Percentiles rank a stretch among this genome's conserved stretches.
Conservation (phyloP, 2,797 vertebrate species). For the Myoxocephalus aenaeus region DNA sequence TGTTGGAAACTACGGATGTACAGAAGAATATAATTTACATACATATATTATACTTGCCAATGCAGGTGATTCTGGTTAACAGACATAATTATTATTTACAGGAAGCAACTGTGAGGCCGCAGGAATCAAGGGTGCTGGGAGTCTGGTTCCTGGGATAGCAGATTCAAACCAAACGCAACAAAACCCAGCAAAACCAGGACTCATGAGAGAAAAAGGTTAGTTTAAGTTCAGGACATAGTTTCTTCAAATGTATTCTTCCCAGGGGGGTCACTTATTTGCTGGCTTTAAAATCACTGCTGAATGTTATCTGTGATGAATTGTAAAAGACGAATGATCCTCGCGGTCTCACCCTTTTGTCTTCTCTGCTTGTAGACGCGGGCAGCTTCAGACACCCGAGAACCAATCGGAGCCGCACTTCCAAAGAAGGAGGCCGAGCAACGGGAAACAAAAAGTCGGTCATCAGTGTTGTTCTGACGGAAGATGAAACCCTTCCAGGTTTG, state of each 20-base stretch:
- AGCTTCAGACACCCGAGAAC: conserved; percentile 28
- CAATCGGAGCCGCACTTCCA: conserved; percentile 32
- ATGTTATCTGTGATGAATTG: neutral
- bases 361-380: conserved; percentile 22
- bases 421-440: conserved; percentile 44
- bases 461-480: conserved; percentile 73
- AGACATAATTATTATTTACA: conserved; percentile 18
- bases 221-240: neutral
- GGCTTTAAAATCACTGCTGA: neutral
- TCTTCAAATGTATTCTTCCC: neutral
- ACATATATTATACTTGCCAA: neutral
- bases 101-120: conserved; percentile 31
- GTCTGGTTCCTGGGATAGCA: conserved; percentile 29
- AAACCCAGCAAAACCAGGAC: conserved; percentile 31
- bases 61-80: conserved; percentile 4
- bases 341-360: neutral
- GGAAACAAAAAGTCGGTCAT: conserved; percentile 71
- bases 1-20: neutral
- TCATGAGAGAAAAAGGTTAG: conserved; percentile 47
- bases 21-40: neutral
- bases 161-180: conserved; percentile 27
- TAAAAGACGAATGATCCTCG: neutral
- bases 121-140: conserved; percentile 30
- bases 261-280: neutral
- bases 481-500: conserved; percentile 79